These are phyloP conservation scores for Hyppa rectilinea DNA, from an alignment of 2,888 invertebrate species.

Conservation along the genomic window DNA sequence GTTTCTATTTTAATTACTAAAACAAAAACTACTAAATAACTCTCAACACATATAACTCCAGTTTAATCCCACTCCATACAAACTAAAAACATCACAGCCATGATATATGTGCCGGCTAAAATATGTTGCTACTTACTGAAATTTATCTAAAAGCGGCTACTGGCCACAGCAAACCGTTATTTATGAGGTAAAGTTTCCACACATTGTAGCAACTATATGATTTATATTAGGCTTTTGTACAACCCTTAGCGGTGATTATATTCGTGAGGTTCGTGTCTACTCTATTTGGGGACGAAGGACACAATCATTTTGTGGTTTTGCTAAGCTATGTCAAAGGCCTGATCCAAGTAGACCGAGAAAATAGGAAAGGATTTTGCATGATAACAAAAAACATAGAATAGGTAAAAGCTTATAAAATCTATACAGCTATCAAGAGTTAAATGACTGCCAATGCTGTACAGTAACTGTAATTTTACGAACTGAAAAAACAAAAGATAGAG, in stretches of 20 bases:
- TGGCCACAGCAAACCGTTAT: slow-evolving; percentile 77
- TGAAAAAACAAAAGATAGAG: neutral
- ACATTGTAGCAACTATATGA: slow-evolving; percentile 74
- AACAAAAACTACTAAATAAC: slow-evolving; percentile 25
- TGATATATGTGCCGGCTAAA: slow-evolving; percentile 62
- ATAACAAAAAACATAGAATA: neutral
- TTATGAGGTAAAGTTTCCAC: slow-evolving; percentile 80
- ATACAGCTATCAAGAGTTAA: neutral
- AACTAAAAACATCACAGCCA: slow-evolving; percentile 62
- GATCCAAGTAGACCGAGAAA: neutral
- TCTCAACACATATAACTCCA: slow-evolving; percentile 31
- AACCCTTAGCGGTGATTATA: slow-evolving; percentile 62
- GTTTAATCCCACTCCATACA: slow-evolving; percentile 49
- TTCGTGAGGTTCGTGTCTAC: slow-evolving; percentile 37
- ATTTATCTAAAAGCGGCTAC: slow-evolving; percentile 74
- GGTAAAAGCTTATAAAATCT: neutral
- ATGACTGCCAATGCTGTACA: no score
- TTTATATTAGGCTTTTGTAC: slow-evolving; percentile 76
- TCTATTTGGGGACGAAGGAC: slow-evolving; percentile 19
- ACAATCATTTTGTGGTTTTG: slow-evolving; percentile 18
- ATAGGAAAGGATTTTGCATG: neutral
- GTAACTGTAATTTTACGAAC: no score
- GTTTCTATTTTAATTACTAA: slow-evolving; percentile 29
- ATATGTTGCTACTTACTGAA: slow-evolving; percentile 68
- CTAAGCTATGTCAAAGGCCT: neutral